Evolutionary conservation across 2,797 vertebrate species (phyloP).

Genomic region (Limnodromus scolopaceus): DNA sequence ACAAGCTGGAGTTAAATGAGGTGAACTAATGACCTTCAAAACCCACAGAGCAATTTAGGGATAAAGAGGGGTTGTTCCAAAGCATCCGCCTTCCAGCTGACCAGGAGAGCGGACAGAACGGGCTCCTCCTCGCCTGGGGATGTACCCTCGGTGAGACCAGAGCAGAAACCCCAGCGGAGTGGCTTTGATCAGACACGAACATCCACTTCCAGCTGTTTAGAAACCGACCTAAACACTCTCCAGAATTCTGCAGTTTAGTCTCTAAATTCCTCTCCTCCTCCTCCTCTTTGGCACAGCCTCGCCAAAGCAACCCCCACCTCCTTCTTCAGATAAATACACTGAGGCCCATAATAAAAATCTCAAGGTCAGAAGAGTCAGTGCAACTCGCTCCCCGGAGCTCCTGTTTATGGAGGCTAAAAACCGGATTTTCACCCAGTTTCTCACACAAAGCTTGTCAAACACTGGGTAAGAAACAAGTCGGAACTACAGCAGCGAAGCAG

Average conservation of each 20-base stretch:
- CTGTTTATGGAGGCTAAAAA: background rate
- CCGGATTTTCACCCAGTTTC: accelerated
- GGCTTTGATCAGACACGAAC: background rate
- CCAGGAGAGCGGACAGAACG: background rate
- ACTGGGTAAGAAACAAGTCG: background rate
- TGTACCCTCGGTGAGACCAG: accelerated
- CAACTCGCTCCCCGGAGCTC: too few species aligned
- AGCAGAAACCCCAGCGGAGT: background rate
- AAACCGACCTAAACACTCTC: background rate
- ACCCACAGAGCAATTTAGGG: background rate
- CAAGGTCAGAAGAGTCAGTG: background rate
- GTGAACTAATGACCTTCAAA: background rate
- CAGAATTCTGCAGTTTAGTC: accelerated
- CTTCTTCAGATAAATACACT: accelerated
- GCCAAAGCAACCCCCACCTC: accelerated
- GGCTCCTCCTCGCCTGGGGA: background rate
- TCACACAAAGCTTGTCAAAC: background rate
- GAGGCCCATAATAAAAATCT: background rate
- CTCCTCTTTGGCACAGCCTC: background rate
- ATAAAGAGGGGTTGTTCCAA: background rate
- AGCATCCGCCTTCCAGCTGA: background rate
- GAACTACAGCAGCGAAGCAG: accelerated
- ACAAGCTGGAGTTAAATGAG: background rate
- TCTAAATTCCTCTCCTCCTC: background rate
- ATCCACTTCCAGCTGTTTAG: background rate